phyloP scores from a whole-genome alignment of 2,888 invertebrate species.

The Chromoteleia sp. region DNA sequence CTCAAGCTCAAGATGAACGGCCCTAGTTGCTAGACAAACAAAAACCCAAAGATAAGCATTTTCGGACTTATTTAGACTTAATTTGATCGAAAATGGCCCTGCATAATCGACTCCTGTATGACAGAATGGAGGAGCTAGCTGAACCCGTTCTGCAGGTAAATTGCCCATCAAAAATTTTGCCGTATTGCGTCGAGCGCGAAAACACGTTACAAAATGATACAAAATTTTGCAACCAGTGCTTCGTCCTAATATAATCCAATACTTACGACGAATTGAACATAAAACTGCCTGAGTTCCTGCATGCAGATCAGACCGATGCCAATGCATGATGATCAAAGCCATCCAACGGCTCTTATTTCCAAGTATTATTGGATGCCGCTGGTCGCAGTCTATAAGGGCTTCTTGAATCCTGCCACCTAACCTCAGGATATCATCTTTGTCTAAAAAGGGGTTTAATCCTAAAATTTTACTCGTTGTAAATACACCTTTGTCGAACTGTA shows the following conservation, averaged over 20 bases:
- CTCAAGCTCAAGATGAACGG: constrained; percentile 10
- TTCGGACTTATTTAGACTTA: constrained; percentile 1
- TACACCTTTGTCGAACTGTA: constrained; percentile 1
- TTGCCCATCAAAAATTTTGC: background rate
- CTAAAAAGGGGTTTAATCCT: constrained; percentile 1
- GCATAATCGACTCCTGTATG: constrained; percentile 26
- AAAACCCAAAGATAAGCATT: constrained; percentile 22
- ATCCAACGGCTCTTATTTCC: constrained; percentile 5
- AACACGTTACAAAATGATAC: background rate
- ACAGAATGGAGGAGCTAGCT: background rate
- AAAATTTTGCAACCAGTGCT: background rate
- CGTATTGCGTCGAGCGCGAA: background rate
- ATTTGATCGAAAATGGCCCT: constrained; percentile 18
- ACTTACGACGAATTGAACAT: too few species aligned
- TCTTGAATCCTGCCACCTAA: background rate
- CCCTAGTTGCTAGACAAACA: constrained; percentile 11
- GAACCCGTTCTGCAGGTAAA: background rate
- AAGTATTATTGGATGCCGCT: constrained; percentile 43
- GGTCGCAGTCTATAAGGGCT: constrained; percentile 11
- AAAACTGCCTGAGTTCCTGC: constrained; percentile 26
- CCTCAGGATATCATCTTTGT: background rate
- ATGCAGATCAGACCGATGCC: constrained; percentile 36
- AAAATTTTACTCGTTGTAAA: constrained; percentile 4
- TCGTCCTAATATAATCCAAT: background rate
- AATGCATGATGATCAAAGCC: constrained; percentile 26